Evolutionary conservation across 2,113 vertebrate species (phyloP).

Genomic region (Trinectes maculatus): DNA sequence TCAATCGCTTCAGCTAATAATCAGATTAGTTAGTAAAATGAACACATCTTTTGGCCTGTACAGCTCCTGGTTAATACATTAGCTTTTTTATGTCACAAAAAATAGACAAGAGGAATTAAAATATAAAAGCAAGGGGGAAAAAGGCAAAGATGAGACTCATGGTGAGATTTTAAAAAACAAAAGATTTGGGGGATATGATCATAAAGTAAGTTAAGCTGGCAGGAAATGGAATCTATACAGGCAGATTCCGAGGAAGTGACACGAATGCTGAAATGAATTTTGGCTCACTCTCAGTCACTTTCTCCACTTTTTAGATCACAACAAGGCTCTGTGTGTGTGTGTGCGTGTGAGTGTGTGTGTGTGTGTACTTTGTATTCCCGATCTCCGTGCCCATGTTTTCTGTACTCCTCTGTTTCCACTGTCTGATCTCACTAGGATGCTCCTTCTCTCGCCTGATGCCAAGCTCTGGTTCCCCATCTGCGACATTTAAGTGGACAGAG

Average conservation of each 20-base stretch:
- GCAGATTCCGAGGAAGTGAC: conserved; percentile 37
- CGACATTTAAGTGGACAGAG: conserved; percentile 57
- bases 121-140: conserved; percentile 24
- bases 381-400: conserved; percentile 42
- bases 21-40: no score
- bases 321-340: conserved; percentile 26
- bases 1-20: no score
- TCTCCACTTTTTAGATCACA: conserved; percentile 25
- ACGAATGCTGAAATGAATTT: conserved; percentile 33
- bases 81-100: conserved; percentile 19
- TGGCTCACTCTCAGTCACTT: conserved; percentile 21
- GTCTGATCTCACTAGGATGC: conserved; percentile 49
- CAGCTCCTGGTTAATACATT: no score
- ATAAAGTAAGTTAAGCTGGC: conserved; percentile 36
- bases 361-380: conserved; percentile 33
- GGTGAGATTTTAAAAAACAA: conserved; percentile 16
- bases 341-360: conserved; percentile 1
- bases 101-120: conserved; percentile 28
- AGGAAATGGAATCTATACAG: conserved; percentile 23
- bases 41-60: no score
- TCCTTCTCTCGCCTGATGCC: conserved; percentile 54
- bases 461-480: conserved; percentile 71
- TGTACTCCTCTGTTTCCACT: conserved; percentile 47
- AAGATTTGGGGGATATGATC: conserved; percentile 27
- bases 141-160: conserved; percentile 19